phyloP scores from a whole-genome alignment of 2,888 invertebrate genomes.

The Aporophyla nigra region DNA sequence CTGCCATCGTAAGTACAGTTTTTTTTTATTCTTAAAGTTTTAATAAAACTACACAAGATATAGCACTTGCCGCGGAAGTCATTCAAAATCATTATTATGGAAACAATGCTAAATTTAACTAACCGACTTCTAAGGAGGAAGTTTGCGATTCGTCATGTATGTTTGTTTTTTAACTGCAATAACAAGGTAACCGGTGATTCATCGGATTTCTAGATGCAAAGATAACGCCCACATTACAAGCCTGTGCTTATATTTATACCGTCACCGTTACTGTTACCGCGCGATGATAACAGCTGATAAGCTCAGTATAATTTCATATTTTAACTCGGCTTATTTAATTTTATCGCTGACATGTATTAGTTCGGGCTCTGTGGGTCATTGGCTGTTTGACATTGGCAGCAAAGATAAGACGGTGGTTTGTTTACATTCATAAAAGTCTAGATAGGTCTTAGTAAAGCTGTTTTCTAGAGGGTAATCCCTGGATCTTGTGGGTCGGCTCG shows the following conservation, averaged over 20 bases:
- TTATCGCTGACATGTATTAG: neutral
- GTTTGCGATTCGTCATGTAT: conserved; percentile 12
- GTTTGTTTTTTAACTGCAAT: conserved; percentile 20
- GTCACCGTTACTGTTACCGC: conserved; percentile 7
- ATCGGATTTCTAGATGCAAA: conserved; percentile 32
- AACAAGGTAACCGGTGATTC: conserved; percentile 23
- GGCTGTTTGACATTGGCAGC: neutral
- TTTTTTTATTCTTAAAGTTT: neutral
- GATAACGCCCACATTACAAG: conserved; percentile 22
- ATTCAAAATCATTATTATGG: neutral
- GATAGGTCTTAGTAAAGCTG: neutral
- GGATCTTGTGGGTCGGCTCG: too few species aligned
- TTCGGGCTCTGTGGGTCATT: conserved; percentile 1
- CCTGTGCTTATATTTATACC: neutral
- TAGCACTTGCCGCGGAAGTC: neutral
- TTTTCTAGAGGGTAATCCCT: neutral
- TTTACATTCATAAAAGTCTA: neutral
- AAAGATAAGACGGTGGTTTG: neutral
- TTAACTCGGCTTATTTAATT: neutral
- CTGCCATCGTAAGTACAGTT: neutral
- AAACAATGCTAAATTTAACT: neutral
- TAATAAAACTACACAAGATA: neutral
- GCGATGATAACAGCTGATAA: conserved; percentile 37
- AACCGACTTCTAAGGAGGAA: neutral
- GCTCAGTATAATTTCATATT: conserved; percentile 8